Evolutionary conservation across 2,797 vertebrate species (phyloP).

Genomic region (Arnoldichthys spilopterus): DNA sequence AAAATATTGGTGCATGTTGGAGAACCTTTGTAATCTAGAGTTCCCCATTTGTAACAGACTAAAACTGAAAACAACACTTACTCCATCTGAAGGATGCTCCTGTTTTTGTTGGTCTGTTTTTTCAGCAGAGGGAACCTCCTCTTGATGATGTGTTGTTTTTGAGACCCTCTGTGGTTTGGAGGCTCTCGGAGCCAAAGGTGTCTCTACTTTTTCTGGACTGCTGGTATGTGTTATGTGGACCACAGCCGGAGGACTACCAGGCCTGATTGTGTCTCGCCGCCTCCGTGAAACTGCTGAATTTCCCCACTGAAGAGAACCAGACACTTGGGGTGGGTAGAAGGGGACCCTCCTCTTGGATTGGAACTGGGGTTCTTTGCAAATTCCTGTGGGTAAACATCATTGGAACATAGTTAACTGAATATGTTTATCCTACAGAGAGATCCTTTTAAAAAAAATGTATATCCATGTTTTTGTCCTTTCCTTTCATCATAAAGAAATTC

Average conservation of each 20-base stretch:
- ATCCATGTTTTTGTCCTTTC: not conserved
- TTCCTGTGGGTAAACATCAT: constrained; percentile 66
- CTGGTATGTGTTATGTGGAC: constrained; percentile 54
- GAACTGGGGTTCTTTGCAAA: constrained; percentile 83
- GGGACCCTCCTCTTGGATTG: constrained; percentile 83
- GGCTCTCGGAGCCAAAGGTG: constrained; percentile 65
- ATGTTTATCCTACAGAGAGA: not conserved
- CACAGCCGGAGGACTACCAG: constrained; percentile 51
- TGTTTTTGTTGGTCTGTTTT: constrained; percentile 32
- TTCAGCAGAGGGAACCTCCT: constrained; percentile 43
- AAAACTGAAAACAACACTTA: constrained; percentile 39
- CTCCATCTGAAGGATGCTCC: constrained; percentile 44
- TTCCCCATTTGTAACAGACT: constrained; percentile 10
- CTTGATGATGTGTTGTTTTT: constrained; percentile 51
- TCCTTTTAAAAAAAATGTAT: not conserved
- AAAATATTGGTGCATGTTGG: not conserved
- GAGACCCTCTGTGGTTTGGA: constrained; percentile 58
- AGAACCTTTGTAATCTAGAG: no score
- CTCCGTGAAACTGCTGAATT: constrained; percentile 13
- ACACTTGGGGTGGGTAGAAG: constrained; percentile 76
- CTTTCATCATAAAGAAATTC: not conserved
- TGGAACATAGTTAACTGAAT: not conserved
- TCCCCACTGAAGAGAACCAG: constrained; percentile 79
- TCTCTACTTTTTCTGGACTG: constrained; percentile 64
- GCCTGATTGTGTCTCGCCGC: constrained; percentile 22